Evolutionary conservation across 2,888 invertebrate genomes (phyloP), one percentile per base, ranked within the genome.

Genomic region (Pristionchus fissidentatus): DNA sequence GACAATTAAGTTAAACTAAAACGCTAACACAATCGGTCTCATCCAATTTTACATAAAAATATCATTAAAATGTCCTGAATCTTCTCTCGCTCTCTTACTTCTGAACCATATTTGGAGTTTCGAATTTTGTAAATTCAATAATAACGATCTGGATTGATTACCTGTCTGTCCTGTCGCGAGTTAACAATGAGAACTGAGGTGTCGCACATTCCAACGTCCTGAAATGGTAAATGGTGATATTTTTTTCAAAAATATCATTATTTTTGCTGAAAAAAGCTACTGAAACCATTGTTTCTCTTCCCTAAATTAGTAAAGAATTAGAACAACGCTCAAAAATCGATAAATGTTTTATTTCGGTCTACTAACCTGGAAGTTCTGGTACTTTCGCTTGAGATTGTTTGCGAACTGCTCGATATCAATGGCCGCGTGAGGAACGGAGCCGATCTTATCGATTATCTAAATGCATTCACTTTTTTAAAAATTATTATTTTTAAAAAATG

Each of bases 351-450:
- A n/a, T n/a, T n/a, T n/a, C n/a, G n/a, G n/a, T n/a, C n/a, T n/a
- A 81, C 84, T 57, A 5, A 91, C 91, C 87, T 91, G 91, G 87
- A 90, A 92, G 79, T 92, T 90, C 80, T 89, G 90, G 85, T 89
- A 91, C 57, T 87, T 84, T 32, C 90, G 77, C 62, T 91, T 89
- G 62, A 91, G 78, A 83, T 88, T 88, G 83, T 92, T 92, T 22
- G 91, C 90, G 82, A 92, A 92, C 84, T 90, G 91, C 80, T 92
- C 91, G 62, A 92, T 90, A 79, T 90, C 90, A 10, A 89, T 87
- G 1, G 90, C 86, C 22, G 88, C 88, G 10, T 87, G 85, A 0
- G 91, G 89, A 38, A 89, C 79, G 32, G 85, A 87, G 66, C 91
- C 91, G 43, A 92, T 90, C 81, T 90, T 90, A 80, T 89, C 89